Conservation (phyloP, 2,113 vertebrate species). For the Hystrix brachyura region DNA sequence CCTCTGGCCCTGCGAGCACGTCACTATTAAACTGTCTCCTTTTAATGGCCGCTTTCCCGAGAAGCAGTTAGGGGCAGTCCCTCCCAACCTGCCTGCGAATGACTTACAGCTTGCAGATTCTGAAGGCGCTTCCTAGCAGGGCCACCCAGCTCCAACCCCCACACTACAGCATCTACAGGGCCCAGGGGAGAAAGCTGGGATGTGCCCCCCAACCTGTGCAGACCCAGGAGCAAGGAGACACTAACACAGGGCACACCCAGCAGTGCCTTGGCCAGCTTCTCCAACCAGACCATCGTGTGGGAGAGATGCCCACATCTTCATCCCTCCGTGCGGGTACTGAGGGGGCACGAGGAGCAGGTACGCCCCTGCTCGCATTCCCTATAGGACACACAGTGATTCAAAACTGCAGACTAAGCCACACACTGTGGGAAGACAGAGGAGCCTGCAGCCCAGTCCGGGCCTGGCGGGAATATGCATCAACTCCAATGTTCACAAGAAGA, state of each 20-base stretch:
- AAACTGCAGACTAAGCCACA: background rate
- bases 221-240: rapidly evolving
- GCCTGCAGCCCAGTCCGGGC: background rate
- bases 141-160: rapidly evolving
- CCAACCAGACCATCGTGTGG: rapidly evolving
- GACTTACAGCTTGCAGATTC: background rate
- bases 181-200: rapidly evolving
- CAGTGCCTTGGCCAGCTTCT: rapidly evolving
- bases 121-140: background rate
- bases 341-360: rapidly evolving
- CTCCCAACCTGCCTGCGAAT: background rate
- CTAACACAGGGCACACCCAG: rapidly evolving
- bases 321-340: rapidly evolving
- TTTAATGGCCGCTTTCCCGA: constrained; percentile 22
- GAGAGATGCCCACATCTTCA: background rate
- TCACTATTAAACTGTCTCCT: background rate
- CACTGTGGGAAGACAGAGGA: background rate
- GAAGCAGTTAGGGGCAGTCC: background rate
- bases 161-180: rapidly evolving
- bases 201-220: rapidly evolving
- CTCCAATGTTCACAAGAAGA: background rate
- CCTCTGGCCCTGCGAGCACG: rapidly evolving
- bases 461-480: background rate
- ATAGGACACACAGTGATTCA: background rate
- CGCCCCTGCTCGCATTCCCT: rapidly evolving